Conservation (phyloP, 2,888 invertebrate genomes). For the Lithosia quadra region DNA sequence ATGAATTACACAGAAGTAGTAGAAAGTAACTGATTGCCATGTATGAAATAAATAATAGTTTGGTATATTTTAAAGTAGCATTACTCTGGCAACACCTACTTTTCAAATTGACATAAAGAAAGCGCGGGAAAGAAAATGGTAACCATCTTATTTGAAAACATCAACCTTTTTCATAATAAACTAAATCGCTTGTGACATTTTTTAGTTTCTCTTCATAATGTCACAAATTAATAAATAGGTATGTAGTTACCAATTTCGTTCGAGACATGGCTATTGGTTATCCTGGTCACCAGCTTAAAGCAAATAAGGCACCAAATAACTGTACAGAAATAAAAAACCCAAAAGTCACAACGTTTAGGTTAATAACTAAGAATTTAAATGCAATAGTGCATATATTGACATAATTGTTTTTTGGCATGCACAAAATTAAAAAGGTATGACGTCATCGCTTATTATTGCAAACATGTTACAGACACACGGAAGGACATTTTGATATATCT, state of each 20-base stretch:
- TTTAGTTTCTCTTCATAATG: neutral
- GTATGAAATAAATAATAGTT: neutral
- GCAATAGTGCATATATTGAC: neutral
- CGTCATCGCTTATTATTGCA: neutral
- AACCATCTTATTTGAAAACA: neutral
- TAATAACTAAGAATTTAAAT: neutral
- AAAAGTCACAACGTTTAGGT: slow-evolving; percentile 25
- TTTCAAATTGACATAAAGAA: neutral
- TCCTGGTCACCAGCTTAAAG: slow-evolving; percentile 34
- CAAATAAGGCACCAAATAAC: slow-evolving; percentile 51
- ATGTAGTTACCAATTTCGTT: neutral
- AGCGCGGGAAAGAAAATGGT: neutral
- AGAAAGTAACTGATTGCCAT: neutral
- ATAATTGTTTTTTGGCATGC: slow-evolving; percentile 1
- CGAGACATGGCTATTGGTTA: neutral
- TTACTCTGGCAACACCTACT: neutral
- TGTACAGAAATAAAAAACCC: slow-evolving; percentile 31
- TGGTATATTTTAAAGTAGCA: neutral
- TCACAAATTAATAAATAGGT: neutral
- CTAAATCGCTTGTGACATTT: neutral
- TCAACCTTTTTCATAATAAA: neutral
- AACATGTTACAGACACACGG: too few relatives aligned
- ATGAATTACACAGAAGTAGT: neutral
- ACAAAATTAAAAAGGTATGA: neutral
- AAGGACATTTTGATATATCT: too few relatives aligned